A percentile compares a stretch with the other conserved stretches of the same genome.
phyloP scores from a whole-genome alignment of 2,888 invertebrate genomes.

The Habroteleia sp. region DNA sequence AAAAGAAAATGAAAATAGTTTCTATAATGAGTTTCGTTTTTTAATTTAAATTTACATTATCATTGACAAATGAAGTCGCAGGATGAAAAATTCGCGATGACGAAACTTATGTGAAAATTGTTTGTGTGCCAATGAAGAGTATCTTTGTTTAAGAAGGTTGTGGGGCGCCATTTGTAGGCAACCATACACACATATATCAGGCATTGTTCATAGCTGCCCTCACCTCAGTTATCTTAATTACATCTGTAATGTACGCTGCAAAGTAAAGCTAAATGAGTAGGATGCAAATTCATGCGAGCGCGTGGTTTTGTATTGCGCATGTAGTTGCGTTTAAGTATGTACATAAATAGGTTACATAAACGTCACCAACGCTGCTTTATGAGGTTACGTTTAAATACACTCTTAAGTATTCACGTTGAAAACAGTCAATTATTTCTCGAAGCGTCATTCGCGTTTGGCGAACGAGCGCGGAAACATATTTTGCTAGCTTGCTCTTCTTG shows the following conservation, averaged over 20 bases:
- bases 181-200: constrained; percentile 75
- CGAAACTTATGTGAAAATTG: neutral
- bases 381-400: constrained; percentile 61
- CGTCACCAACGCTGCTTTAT: constrained; percentile 35
- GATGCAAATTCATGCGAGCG: constrained; percentile 64
- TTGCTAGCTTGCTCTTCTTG: neutral
- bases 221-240: constrained; percentile 80
- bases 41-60: too few species aligned
- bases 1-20: too few species aligned
- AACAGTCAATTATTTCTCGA: constrained; percentile 27
- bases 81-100: too few species aligned
- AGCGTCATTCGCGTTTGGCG: constrained; percentile 9
- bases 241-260: constrained; percentile 80
- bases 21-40: too few species aligned
- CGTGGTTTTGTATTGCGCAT: constrained; percentile 27
- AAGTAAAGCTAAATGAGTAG: constrained; percentile 63
- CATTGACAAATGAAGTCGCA: too few species aligned
- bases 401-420: constrained; percentile 27
- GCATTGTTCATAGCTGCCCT: constrained; percentile 79
- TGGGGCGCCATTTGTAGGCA: constrained; percentile 65
- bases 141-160: constrained; percentile 69
- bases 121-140: constrained; percentile 48
- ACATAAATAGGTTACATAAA: constrained; percentile 44
- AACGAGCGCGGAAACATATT: neutral
- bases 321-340: constrained; percentile 32